Percentiles rank a stretch among this genome's conserved stretches.
Conservation (phyloP, 1,140 invertebrate species). For the Manduca sexta region DNA sequence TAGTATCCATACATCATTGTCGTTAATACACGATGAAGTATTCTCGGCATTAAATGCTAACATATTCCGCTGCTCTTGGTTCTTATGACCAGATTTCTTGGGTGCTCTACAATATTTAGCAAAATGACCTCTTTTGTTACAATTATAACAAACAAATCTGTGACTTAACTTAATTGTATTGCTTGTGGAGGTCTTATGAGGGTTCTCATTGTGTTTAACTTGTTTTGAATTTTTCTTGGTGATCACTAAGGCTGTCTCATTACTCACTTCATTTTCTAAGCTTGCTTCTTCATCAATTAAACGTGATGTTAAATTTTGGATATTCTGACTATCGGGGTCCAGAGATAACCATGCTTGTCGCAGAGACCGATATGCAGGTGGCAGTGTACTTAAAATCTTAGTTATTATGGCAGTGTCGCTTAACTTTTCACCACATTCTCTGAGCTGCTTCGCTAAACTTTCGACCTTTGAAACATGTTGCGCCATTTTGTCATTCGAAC, state of each 20-base stretch:
- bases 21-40: background rate
- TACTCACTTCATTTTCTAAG: slow-evolving; percentile 11
- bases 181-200: too few relatives aligned
- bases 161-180: slow-evolving; percentile 8
- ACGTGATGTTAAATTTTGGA: slow-evolving; percentile 20
- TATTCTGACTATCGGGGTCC: slow-evolving; percentile 32
- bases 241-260: slow-evolving; percentile 24
- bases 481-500: slow-evolving; percentile 23
- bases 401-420: slow-evolving; percentile 37
- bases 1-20: background rate
- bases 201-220: background rate
- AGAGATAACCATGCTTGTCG: slow-evolving; percentile 45
- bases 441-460: slow-evolving; percentile 33
- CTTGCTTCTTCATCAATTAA: slow-evolving; percentile 30
- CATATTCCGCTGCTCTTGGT: background rate
- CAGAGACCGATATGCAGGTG: slow-evolving; percentile 30
- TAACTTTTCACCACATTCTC: slow-evolving; percentile 33
- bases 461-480: slow-evolving; percentile 40
- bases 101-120: slow-evolving; percentile 11
- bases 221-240: slow-evolving; percentile 1
- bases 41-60: slow-evolving; percentile 4
- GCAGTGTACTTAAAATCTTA: slow-evolving; percentile 34
- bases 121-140: slow-evolving; percentile 30
- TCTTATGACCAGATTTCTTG: background rate
- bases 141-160: slow-evolving; percentile 33